Conservation (phyloP, 1,140 invertebrate species). For the Colletes gigas region DNA sequence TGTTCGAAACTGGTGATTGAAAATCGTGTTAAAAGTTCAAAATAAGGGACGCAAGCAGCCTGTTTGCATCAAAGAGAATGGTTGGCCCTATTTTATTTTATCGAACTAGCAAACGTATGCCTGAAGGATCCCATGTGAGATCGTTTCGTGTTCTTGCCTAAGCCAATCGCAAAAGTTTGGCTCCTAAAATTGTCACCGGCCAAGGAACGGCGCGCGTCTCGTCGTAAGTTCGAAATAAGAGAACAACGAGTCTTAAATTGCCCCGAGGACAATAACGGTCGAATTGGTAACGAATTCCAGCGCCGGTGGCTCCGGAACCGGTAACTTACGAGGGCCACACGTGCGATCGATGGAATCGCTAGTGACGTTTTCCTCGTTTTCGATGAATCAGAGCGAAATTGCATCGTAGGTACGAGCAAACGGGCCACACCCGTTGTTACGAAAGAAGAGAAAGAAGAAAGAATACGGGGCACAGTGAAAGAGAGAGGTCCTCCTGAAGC, state of each 20-base stretch:
- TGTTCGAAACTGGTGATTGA: too few relatives aligned
- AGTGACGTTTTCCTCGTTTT: neutral
- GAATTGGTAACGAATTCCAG: conserved; percentile 39
- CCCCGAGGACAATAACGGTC: conserved; percentile 51
- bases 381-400: neutral
- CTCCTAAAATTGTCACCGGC: neutral
- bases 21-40: too few relatives aligned
- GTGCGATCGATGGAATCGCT: neutral
- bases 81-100: too few relatives aligned
- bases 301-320: neutral
- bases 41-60: too few relatives aligned
- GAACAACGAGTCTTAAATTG: neutral
- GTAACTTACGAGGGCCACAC: neutral
- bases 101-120: too few relatives aligned
- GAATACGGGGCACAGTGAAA: conserved; percentile 32
- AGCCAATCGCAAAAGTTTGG: neutral
- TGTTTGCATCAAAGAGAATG: too few relatives aligned
- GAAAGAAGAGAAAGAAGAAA: conserved; percentile 22
- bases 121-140: too few relatives aligned
- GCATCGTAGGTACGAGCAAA: neutral
- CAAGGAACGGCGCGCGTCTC: neutral
- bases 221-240: neutral
- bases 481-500: conserved; percentile 18
- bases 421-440: conserved; percentile 39
- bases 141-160: too few relatives aligned